These are phyloP conservation scores for Dusona sp. DNA, from an alignment of 2,888 invertebrate species.

Conservation along the genomic window DNA sequence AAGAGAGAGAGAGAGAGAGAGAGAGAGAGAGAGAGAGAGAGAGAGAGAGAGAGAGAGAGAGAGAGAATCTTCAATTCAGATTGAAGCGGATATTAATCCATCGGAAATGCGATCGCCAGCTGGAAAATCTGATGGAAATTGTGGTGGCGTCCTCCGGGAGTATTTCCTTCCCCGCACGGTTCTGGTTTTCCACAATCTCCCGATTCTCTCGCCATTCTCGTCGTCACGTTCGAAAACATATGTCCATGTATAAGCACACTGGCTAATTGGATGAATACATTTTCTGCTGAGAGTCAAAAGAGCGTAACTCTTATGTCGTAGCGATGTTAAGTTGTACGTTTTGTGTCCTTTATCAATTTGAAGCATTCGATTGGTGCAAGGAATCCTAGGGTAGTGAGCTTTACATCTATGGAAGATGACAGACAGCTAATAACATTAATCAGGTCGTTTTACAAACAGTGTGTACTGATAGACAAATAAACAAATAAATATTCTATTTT, in stretches of 20 bases:
- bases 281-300: background rate
- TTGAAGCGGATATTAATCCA: conserved; percentile 67
- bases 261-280: conserved; percentile 17
- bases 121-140: conserved; percentile 70
- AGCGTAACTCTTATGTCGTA: background rate
- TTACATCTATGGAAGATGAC: background rate
- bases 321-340: background rate
- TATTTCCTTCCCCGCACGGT: background rate
- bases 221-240: background rate
- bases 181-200: conserved; percentile 16
- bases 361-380: background rate
- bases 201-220: conserved; percentile 29
- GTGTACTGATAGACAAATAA: background rate
- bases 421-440: background rate
- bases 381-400: background rate
- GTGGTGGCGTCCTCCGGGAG: conserved; percentile 15
- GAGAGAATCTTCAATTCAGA: conserved; percentile 54
- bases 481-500: background rate
- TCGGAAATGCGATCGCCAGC: conserved; percentile 59
- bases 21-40: background rate
- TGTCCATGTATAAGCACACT: background rate
- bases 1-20: background rate
- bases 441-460: background rate
- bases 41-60: background rate
- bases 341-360: background rate